Conservation (phyloP, 2,113 vertebrate species). For the Petrocephalus microphthalmus region DNA sequence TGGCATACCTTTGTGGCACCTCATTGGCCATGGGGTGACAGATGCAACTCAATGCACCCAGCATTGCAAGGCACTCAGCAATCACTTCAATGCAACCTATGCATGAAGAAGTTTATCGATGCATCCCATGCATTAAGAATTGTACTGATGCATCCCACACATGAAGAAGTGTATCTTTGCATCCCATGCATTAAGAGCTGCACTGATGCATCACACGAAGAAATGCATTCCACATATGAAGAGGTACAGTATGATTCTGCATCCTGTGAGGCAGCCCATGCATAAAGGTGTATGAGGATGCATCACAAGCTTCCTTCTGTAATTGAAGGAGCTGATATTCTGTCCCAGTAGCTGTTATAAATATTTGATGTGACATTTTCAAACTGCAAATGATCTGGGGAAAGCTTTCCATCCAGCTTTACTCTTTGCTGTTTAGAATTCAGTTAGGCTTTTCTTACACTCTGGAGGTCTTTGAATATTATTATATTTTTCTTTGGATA, state of each 20-base stretch:
- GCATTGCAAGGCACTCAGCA: conserved; percentile 31
- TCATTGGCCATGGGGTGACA: conserved; percentile 39
- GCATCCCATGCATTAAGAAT: not conserved
- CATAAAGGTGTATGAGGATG: conserved; percentile 36
- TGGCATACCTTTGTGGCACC: conserved; percentile 26
- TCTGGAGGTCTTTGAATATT: conserved; percentile 24
- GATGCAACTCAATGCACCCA: conserved; percentile 38
- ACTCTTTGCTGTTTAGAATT: not conserved
- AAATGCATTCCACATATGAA: not conserved
- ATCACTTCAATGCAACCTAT: too few relatives aligned
- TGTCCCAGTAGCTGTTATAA: conserved; percentile 43
- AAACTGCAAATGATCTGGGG: conserved; percentile 44
- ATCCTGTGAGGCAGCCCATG: conserved; percentile 25
- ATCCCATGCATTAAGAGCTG: not conserved
- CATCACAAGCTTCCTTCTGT: conserved; percentile 24
- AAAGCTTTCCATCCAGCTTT: conserved; percentile 41
- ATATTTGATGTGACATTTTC: conserved; percentile 53
- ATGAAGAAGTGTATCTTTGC: not conserved
- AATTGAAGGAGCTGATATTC: conserved; percentile 43
- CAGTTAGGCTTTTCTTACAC: conserved; percentile 37
- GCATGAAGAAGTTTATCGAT: not conserved
- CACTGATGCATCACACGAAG: not conserved
- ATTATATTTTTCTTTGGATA: conserved; percentile 17
- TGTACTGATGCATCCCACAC: not conserved
- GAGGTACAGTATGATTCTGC: too few relatives aligned